Evolutionary conservation across 2,888 invertebrate species (phyloP).

Genomic region (Acronicta alni): DNA sequence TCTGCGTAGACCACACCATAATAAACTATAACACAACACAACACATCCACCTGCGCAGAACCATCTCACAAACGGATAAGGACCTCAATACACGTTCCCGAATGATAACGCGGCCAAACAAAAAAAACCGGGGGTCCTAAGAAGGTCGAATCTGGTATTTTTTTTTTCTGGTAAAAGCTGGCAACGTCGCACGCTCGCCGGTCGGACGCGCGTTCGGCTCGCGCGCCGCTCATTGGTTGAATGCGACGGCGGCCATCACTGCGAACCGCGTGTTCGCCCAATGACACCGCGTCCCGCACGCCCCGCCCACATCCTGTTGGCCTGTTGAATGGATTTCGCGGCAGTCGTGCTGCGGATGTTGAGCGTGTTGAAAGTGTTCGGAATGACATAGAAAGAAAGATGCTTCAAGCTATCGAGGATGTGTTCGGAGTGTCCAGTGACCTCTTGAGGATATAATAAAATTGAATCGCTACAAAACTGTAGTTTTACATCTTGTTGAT

Average conservation of each 20-base stretch:
- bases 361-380: conserved; percentile 64
- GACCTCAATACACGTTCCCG: conserved; percentile 82
- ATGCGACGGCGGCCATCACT: conserved; percentile 87
- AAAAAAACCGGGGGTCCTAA: conserved; percentile 88
- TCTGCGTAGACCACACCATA: conserved; percentile 88
- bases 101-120: conserved; percentile 88
- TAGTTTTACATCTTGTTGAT: conserved; percentile 30
- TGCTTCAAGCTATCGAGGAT: conserved; percentile 54
- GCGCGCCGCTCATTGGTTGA: conserved; percentile 87
- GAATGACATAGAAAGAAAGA: conserved; percentile 50
- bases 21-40: conserved; percentile 80
- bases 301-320: conserved; percentile 86
- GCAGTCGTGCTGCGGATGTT: conserved; percentile 78
- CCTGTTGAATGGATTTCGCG: conserved; percentile 85
- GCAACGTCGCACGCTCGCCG: conserved; percentile 85
- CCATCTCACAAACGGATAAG: conserved; percentile 85
- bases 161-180: conserved; percentile 86
- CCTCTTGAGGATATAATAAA: conserved; percentile 46
- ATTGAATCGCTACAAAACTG: conserved; percentile 24
- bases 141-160: conserved; percentile 89
- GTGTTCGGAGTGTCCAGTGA: conserved; percentile 58
- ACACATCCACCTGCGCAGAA: conserved; percentile 82
- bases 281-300: conserved; percentile 85
- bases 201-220: conserved; percentile 87
- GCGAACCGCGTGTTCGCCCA: conserved; percentile 78